phyloP scores from a whole-genome alignment of 2,113 vertebrate species.

The Lonchura striata region DNA sequence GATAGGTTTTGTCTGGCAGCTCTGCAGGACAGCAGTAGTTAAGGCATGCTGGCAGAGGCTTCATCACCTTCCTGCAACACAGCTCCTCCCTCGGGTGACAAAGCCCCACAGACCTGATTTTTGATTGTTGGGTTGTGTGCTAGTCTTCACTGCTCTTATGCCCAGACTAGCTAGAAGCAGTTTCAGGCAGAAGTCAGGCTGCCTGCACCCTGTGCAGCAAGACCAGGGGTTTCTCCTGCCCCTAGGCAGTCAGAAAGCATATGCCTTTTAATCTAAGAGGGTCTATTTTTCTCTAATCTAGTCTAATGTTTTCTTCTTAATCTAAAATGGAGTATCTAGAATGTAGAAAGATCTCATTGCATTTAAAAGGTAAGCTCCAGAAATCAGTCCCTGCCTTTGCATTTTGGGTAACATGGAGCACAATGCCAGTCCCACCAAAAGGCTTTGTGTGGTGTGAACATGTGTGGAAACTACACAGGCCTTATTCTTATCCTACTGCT shows the following conservation, averaged over 20 bases:
- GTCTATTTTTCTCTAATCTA: background rate
- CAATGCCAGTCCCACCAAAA: background rate
- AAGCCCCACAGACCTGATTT: background rate
- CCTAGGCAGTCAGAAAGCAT: background rate
- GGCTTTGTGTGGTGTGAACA: background rate
- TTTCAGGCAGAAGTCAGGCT: background rate
- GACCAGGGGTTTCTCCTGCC: background rate
- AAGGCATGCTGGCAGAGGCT: background rate
- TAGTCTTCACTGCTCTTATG: background rate
- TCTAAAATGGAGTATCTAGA: background rate
- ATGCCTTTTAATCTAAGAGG: background rate
- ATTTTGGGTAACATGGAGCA: background rate
- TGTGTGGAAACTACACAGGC: background rate
- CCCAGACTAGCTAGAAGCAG: background rate
- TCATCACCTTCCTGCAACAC: background rate
- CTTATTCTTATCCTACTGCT: background rate
- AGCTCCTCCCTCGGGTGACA: background rate
- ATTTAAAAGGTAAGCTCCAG: background rate
- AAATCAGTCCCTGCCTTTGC: background rate
- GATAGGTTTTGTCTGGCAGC: background rate
- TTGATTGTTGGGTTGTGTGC: background rate
- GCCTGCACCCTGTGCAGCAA: background rate
- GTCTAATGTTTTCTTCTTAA: background rate
- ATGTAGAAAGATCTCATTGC: background rate
- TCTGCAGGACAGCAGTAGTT: background rate